Conservation (phyloP, 2,113 vertebrate genomes). For the Camelus dromedarius region DNA sequence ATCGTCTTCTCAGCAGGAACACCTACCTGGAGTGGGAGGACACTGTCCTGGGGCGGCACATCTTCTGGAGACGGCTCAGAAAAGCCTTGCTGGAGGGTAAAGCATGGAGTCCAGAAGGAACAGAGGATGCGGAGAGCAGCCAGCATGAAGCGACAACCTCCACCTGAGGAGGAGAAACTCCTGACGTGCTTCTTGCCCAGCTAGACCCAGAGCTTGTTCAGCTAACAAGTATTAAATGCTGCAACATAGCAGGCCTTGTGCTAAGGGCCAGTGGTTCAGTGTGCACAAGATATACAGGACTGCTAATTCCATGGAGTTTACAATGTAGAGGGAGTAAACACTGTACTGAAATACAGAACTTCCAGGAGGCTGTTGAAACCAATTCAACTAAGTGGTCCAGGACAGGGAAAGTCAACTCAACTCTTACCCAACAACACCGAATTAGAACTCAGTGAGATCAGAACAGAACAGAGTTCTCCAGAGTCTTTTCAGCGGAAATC, state of each 20-base stretch:
- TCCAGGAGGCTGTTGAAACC: not conserved
- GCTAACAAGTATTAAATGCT: not conserved
- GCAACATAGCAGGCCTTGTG: no score
- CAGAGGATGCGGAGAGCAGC: not conserved
- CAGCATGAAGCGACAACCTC: not conserved
- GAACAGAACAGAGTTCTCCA: not conserved
- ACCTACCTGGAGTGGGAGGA: constrained; percentile 90
- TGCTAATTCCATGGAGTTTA: not conserved
- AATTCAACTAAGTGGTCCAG: not conserved
- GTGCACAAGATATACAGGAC: not conserved
- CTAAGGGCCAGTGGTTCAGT: not conserved
- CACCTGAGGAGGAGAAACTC: constrained; percentile 2
- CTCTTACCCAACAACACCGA: not conserved
- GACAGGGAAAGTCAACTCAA: not conserved
- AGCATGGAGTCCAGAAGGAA: not conserved
- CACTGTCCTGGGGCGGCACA: constrained; percentile 79
- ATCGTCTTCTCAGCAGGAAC: constrained; percentile 87
- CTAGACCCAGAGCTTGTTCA: not conserved
- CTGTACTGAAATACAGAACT: not conserved
- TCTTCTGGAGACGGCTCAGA: constrained; percentile 88
- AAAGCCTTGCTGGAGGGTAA: constrained; percentile 85
- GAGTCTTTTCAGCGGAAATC: not conserved
- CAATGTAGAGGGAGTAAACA: not conserved
- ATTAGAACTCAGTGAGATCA: not conserved
- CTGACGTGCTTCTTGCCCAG: not conserved